Evolutionary conservation across 2,888 invertebrate genomes (phyloP).

Genomic region (Acleris cristana): DNA sequence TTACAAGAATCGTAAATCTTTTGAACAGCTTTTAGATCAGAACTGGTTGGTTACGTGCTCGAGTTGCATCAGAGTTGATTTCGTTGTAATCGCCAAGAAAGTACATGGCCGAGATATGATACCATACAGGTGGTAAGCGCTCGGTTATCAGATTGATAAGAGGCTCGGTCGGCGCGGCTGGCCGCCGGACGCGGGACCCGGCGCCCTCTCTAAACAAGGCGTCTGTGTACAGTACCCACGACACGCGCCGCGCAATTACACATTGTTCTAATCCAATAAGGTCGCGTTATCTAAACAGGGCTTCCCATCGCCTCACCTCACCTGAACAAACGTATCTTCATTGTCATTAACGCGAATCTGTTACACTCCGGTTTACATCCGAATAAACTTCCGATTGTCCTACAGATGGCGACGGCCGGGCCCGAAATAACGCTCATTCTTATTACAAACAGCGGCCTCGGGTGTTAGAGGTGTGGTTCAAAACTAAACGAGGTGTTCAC

Average conservation of each 20-base stretch:
- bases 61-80: background rate
- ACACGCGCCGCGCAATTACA: background rate
- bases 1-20: background rate
- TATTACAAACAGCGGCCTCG: background rate
- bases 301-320: constrained; percentile 11
- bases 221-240: too few species aligned
- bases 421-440: background rate
- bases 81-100: constrained; percentile 11
- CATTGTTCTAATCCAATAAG: constrained; percentile 20
- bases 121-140: background rate
- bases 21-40: background rate
- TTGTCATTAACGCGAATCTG: constrained; percentile 17
- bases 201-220: too few species aligned
- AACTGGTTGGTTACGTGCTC: background rate
- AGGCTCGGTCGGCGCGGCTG: background rate
- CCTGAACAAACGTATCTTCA: constrained; percentile 24
- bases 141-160: background rate
- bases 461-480: constrained; percentile 1
- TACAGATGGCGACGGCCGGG: background rate
- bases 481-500: constrained; percentile 9
- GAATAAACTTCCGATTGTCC: background rate
- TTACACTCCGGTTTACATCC: constrained; percentile 1
- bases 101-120: constrained; percentile 1
- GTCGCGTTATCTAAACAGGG: constrained; percentile 9
- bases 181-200: too few species aligned